phyloP scores from a whole-genome alignment of 2,797 vertebrate species.

The Neosilurus mollespiculum region DNA sequence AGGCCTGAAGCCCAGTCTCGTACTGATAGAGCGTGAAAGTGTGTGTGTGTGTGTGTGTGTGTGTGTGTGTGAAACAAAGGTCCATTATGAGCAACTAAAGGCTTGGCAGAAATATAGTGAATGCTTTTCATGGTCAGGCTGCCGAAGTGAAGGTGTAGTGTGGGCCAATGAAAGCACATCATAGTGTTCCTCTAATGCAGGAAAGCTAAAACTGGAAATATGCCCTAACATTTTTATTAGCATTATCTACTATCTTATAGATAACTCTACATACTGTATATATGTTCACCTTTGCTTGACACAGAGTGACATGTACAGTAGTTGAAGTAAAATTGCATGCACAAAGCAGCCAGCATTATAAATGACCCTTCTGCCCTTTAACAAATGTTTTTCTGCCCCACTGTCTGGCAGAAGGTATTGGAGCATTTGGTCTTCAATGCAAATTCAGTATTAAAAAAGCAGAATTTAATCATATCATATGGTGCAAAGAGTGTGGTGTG shows the following conservation, averaged over 20 bases:
- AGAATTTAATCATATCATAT: neutral
- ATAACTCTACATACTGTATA: neutral
- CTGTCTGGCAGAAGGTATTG: neutral
- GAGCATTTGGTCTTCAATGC: neutral
- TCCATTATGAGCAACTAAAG: constrained; percentile 39
- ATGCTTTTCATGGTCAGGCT: constrained; percentile 28
- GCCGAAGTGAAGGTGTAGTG: constrained; percentile 28
- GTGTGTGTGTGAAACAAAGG: constrained; percentile 42
- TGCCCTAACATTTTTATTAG: neutral
- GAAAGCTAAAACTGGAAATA: constrained; percentile 17
- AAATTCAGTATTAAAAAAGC: neutral
- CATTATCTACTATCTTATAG: neutral
- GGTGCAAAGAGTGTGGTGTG: neutral
- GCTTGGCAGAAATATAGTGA: constrained; percentile 37
- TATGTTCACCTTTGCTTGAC: neutral
- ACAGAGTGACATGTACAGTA: neutral
- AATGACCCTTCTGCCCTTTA: neutral
- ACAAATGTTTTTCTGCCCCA: neutral
- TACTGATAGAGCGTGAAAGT: constrained; percentile 53
- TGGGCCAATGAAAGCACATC: constrained; percentile 15
- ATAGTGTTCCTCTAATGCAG: constrained; percentile 11
- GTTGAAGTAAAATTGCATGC: neutral
- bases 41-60: constrained; percentile 6
- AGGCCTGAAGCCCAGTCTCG: constrained; percentile 56
- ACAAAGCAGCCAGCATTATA: neutral